Evolutionary conservation across 1,140 invertebrate genomes (phyloP), one percentile per base, ranked within the genome.

Genomic region (Ephestia elutella): DNA sequence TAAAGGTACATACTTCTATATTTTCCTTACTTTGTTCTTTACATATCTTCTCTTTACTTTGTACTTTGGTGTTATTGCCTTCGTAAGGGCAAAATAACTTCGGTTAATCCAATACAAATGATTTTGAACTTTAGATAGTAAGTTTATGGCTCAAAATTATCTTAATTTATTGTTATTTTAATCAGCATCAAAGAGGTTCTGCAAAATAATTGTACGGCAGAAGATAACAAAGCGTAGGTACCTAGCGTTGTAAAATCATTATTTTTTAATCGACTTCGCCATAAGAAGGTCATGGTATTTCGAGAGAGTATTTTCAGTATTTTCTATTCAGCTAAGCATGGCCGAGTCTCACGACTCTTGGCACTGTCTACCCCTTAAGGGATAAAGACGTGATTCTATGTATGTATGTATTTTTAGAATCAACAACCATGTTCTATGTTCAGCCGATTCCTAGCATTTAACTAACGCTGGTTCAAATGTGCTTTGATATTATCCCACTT

Each of bases 101-200:
- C 15, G 2, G n/a, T 15, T 44, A 44, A 44, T 44, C 38, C 13
- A 10, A 44, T 44, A 44, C 38, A 44, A 44, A 44, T 10, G 38
- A 44, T 44, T 44, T 44, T 44, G 38, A 44, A 44, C 38, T 44
- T 44, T 44, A 44, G 38, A 44, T 44, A 44, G 15, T 15, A 15
- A 44, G 13, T 44, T 44, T 44, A 44, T 44, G 38, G 38, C 38
- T 44, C 2, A 10, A 44, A 44, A 44, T 44, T 44, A 44, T 44
- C 38, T 44, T 44, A 44, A 44, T 44, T 44, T 15, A 44, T 15
- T 5, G n/a, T 1, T 44, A 8, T 44, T 44, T 44, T 44, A 44
- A 44, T 44, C 38, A 44, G n/a, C n/a, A 9, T 15, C 13, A 44
- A 44, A 44, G 11, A 32, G 38, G 38, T 15, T 44, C 15, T 44